phyloP scores from a whole-genome alignment of 1,140 invertebrate genomes.

The Paraescarpia echinospica region DNA sequence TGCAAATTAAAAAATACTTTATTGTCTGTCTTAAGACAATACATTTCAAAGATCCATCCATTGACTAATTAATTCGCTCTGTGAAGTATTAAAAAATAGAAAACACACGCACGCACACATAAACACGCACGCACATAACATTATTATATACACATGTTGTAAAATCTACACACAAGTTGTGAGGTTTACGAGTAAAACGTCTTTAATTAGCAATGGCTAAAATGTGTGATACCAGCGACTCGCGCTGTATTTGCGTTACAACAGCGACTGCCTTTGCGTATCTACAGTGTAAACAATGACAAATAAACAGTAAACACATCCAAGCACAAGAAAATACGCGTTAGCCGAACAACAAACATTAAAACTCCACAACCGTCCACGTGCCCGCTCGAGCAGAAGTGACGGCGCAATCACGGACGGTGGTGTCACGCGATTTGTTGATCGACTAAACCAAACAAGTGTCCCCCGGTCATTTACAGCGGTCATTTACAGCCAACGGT shows the following conservation, averaged over 20 bases:
- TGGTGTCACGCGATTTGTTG: constrained; percentile 4
- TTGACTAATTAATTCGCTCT: too few species aligned
- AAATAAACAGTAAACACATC: neutral
- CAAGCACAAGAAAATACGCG: neutral
- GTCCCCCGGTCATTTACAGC: neutral
- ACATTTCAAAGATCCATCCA: too few species aligned
- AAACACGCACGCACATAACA: too few species aligned
- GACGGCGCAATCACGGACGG: neutral
- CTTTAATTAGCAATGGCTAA: neutral
- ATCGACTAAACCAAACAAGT: neutral
- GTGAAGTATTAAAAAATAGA: too few species aligned
- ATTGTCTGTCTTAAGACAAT: too few species aligned
- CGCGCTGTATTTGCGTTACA: neutral
- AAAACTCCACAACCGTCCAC: neutral
- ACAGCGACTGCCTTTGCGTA: neutral
- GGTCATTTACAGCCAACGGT: neutral
- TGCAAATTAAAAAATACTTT: too few species aligned
- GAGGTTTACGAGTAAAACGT: too few species aligned
- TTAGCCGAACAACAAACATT: neutral
- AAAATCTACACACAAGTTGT: too few species aligned
- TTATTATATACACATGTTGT: too few species aligned
- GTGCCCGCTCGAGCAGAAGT: neutral
- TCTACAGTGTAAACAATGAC: neutral
- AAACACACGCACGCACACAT: too few species aligned
- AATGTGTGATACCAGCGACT: neutral